These are phyloP conservation scores for Ptychobarbus kaznakovi DNA, from an alignment of 2,797 vertebrate genomes.

Conservation along the genomic window DNA sequence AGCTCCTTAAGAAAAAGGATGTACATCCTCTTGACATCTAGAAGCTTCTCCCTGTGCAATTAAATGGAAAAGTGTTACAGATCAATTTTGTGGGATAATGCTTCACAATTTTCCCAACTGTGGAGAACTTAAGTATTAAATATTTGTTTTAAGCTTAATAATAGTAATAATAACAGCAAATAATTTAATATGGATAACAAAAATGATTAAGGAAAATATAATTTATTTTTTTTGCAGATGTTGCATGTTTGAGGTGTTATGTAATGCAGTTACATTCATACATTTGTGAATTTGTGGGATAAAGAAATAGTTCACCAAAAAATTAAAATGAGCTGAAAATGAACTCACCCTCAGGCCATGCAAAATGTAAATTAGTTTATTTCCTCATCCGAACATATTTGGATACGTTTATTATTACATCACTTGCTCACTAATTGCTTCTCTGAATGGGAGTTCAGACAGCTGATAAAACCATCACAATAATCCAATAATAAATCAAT, in stretches of 20 bases:
- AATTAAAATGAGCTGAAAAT: neutral
- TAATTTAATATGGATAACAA: neutral
- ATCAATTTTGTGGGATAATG: constrained; percentile 12
- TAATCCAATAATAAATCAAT: neutral
- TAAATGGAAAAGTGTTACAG: neutral
- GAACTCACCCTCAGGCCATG: neutral
- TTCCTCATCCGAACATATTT: neutral
- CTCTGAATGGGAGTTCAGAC: neutral
- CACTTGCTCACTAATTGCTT: neutral
- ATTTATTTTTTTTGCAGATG: neutral
- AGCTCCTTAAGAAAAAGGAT: neutral
- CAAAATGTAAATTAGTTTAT: neutral
- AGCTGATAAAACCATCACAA: neutral
- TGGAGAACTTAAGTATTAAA: neutral
- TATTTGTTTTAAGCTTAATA: neutral
- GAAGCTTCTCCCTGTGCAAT: neutral
- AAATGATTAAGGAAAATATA: neutral
- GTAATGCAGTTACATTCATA: constrained; percentile 45
- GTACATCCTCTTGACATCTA: constrained; percentile 11
- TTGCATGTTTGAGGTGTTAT: constrained; percentile 15
- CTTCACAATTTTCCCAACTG: neutral
- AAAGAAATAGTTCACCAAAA: no score
- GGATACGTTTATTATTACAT: neutral
- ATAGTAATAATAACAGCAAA: neutral
- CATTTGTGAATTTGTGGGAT: constrained; percentile 35